These are phyloP conservation scores for Sycophaga agraensis DNA, from an alignment of 1,140 invertebrate genomes.

Conservation along the genomic window DNA sequence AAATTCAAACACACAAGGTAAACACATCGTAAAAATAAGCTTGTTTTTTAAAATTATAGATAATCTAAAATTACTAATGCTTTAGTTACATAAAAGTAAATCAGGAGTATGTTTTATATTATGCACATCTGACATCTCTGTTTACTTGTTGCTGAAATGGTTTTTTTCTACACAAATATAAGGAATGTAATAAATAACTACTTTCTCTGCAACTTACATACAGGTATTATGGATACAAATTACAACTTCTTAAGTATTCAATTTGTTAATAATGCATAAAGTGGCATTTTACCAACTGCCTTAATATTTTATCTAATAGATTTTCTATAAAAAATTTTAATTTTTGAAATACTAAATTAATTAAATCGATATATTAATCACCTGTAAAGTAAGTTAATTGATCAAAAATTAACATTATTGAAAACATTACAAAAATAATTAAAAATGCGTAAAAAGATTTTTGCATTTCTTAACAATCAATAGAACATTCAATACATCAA, in stretches of 20 bases:
- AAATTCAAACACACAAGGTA: slow-evolving; percentile 20
- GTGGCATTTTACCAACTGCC: slow-evolving; percentile 1
- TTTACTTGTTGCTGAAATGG: slow-evolving; percentile 19
- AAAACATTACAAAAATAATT: no score
- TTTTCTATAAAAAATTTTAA: no score
- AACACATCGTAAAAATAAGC: not conserved
- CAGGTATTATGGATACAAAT: not conserved
- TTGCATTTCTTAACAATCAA: no score
- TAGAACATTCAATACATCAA: no score
- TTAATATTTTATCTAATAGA: not conserved
- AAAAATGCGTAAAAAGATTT: no score
- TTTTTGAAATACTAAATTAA: no score
- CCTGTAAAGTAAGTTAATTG: no score
- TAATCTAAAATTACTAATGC: slow-evolving; percentile 24
- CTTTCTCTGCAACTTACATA: no score
- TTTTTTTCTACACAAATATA: no score
- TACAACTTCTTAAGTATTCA: slow-evolving; percentile 4
- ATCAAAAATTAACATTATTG: no score
- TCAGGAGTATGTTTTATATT: slow-evolving; percentile 7
- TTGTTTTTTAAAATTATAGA: slow-evolving; percentile 14
- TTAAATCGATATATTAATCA: no score
- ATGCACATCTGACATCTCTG: not conserved
- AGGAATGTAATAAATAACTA: no score
- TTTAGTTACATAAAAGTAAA: slow-evolving; percentile 9
- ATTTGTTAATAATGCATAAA: not conserved